phyloP scores from a whole-genome alignment of 2,113 vertebrate species.

The Paradoxurus hermaphroditus region DNA sequence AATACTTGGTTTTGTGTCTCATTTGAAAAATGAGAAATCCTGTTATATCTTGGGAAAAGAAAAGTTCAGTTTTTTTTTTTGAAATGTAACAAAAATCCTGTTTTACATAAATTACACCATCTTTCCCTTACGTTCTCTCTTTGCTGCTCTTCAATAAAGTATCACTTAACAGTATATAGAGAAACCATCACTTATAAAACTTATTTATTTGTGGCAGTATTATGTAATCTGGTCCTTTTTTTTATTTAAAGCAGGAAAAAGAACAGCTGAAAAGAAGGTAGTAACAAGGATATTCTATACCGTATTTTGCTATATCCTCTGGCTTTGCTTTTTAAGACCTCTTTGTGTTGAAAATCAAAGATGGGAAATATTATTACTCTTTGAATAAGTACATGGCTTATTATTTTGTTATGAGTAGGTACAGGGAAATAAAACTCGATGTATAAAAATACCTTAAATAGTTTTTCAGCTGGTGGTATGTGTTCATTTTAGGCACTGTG shows the following conservation, averaged over 20 bases:
- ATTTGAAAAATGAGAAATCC: not conserved
- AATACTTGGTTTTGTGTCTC: not conserved
- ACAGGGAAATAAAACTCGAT: not conserved
- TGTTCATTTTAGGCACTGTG: not conserved
- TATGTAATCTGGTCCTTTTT: not conserved
- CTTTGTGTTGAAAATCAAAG: constrained; percentile 9
- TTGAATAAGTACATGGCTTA: not conserved
- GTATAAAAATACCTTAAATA: not conserved
- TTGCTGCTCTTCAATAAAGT: not conserved
- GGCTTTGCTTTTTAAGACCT: not conserved
- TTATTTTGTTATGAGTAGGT: not conserved
- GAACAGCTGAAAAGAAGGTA: constrained; percentile 1
- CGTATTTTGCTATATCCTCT: not conserved
- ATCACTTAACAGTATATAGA: not conserved
- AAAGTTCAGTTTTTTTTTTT: constrained; percentile 12
- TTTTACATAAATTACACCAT: not conserved
- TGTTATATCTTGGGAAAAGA: not conserved
- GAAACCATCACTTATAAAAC: not conserved
- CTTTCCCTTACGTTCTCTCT: not conserved
- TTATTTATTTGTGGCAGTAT: not conserved
- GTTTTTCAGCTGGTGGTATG: not conserved
- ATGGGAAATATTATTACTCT: constrained; percentile 7
- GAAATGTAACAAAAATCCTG: not conserved
- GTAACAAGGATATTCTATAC: not conserved
- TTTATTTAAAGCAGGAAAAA: not conserved